A percentile compares a stretch with the other conserved stretches of the same genome.
phyloP scores from a whole-genome alignment of 2,113 vertebrate species.

The Lamprotornis superbus region DNA sequence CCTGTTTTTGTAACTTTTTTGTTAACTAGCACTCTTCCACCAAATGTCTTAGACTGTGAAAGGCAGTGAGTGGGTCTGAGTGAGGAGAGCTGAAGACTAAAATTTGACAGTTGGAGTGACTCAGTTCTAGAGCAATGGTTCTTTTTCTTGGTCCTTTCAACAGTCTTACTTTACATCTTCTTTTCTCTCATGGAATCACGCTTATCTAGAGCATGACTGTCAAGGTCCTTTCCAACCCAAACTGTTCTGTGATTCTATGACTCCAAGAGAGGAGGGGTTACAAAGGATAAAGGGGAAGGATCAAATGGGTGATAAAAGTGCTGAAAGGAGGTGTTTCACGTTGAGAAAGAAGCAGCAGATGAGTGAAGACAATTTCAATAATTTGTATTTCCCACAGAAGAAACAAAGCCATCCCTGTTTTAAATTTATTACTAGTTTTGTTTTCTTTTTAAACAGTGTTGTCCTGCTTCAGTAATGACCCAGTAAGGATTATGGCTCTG shows the following conservation, averaged over 20 bases:
- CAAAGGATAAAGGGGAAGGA: not conserved
- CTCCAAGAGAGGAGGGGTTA: not conserved
- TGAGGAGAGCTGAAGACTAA: not conserved
- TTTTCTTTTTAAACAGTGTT: not conserved
- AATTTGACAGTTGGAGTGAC: not conserved
- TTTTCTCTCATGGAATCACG: not conserved
- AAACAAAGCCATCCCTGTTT: not conserved
- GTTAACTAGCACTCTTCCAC: not conserved
- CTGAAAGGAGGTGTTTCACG: not conserved
- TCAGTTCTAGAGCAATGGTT: not conserved
- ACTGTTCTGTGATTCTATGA: not conserved
- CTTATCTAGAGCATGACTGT: not conserved
- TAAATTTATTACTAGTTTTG: not conserved
- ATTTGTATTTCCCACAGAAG: not conserved
- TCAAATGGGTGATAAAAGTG: not conserved
- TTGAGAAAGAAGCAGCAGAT: not conserved
- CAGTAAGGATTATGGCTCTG: not conserved
- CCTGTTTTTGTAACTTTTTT: not conserved
- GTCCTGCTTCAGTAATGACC: not conserved
- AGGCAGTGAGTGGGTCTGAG: not conserved
- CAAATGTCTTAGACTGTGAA: not conserved
- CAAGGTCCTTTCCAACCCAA: not conserved
- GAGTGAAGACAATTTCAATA: not conserved
- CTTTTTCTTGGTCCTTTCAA: not conserved
- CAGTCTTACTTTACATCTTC: not conserved